Evolutionary conservation across 2,888 invertebrate species (phyloP), one percentile per base, ranked within the genome.

Genomic region (Epirrhoe alternata): DNA sequence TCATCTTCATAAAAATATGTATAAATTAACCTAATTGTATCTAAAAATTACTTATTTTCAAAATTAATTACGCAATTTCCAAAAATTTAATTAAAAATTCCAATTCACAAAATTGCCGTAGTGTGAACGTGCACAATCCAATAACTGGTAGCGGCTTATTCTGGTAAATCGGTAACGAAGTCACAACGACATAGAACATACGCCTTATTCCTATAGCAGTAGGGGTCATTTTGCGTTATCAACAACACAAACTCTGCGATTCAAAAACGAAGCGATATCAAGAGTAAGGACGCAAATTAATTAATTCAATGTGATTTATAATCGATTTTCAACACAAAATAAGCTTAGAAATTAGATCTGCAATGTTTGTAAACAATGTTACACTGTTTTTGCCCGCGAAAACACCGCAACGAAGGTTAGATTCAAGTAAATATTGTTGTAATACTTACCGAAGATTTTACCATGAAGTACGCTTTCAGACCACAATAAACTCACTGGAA

Each of bases 111-210:
- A 61, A 61, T 61, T 38, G 38, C 5, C 57, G 8, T 64, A 68
- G 33, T 68, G 12, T 76, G 75, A 77, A 80, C 78, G 75, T 51
- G 73, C 74, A 78, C 77, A 77, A 79, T 78, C 74, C 80, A 87
- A 88, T 84, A 82, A 76, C 84, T 85, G 80, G 71, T 69, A 80
- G 76, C 74, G 79, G 82, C 87, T 49, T 90, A 92, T 89, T 91
- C 89, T 78, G 81, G 68, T 76, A 66, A 17, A 68, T 71, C 74
- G 63, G 65, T 54, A 81, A 79, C 77, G 75, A 64, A 69, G 35
- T 62, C 24, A 63, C 30, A 69, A 73, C 74, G 69, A 69, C 77
- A 72, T 60, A 65, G 66, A 72, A 76, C 77, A 69, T 86, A 62
- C 66, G 80, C 84, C 76, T 80, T 89, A 89, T 77, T 50, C 0